Evolutionary conservation across 2,888 invertebrate species (phyloP).

Genomic region (Aspidiotus rigidus): DNA sequence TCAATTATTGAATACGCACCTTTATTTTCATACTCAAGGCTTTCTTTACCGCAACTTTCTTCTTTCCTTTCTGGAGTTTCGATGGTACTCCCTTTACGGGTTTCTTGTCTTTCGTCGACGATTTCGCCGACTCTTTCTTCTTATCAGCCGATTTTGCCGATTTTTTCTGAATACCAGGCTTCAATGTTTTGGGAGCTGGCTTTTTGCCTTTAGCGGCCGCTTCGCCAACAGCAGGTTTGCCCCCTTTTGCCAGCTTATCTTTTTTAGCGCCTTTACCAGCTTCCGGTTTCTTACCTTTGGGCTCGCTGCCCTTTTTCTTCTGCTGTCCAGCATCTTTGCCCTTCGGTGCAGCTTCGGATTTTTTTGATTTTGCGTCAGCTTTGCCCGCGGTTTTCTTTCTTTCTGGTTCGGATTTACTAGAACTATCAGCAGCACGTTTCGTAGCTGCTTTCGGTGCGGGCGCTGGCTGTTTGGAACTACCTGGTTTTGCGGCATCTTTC

Average conservation of each 20-base stretch:
- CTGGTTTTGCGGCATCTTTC: conserved; percentile 45
- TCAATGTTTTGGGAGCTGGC: not conserved
- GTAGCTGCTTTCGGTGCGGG: conserved; percentile 37
- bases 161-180: not conserved
- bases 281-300: conserved; percentile 40
- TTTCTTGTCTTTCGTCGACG: conserved; percentile 31
- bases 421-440: conserved; percentile 43
- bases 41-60: not conserved
- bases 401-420: conserved; percentile 41
- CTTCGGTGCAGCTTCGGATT: conserved; percentile 37
- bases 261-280: conserved; percentile 35
- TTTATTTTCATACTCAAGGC: not conserved
- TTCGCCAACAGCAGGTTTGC: not conserved
- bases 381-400: conserved; percentile 43
- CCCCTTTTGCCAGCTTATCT: conserved; percentile 41
- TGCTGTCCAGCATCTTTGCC: conserved; percentile 37
- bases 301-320: conserved; percentile 34
- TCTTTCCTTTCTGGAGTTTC: conserved; percentile 27
- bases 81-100: not conserved
- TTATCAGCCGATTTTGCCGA: not conserved
- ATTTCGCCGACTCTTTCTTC: not conserved
- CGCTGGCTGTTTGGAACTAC: conserved; percentile 38
- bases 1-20: conserved; percentile 39
- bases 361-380: conserved; percentile 39
- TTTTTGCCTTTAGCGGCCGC: conserved; percentile 2